Evolutionary conservation across 2,888 invertebrate species (phyloP).

Genomic region (Ormyrus rosae): DNA sequence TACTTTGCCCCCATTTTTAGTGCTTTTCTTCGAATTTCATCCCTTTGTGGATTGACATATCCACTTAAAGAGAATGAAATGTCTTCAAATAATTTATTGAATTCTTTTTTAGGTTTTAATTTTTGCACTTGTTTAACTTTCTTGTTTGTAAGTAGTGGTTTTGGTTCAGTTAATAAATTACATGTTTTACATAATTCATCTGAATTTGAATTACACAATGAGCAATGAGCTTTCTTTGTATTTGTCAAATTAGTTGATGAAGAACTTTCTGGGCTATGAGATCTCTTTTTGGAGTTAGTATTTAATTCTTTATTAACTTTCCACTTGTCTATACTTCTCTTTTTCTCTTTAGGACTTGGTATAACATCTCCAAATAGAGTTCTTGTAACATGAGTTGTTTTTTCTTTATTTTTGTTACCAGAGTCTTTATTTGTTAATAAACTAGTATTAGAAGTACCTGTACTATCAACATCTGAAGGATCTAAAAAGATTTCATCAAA

Average conservation of each 20-base stretch:
- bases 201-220: slow-evolving; percentile 58
- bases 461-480: not conserved
- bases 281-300: slow-evolving; percentile 57
- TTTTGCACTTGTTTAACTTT: slow-evolving; percentile 23
- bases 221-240: slow-evolving; percentile 60
- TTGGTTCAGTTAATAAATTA: slow-evolving; percentile 59
- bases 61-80: slow-evolving; percentile 71
- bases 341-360: slow-evolving; percentile 51
- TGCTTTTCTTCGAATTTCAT: slow-evolving; percentile 70
- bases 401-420: slow-evolving; percentile 44
- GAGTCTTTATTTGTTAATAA: slow-evolving; percentile 6
- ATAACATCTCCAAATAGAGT: slow-evolving; percentile 70
- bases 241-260: slow-evolving; percentile 23
- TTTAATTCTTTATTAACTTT: slow-evolving; percentile 33
- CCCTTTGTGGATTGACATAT: slow-evolving; percentile 72
- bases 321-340: slow-evolving; percentile 35
- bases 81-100: slow-evolving; percentile 67
- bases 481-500: slow-evolving; percentile 25
- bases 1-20: slow-evolving; percentile 72
- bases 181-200: slow-evolving; percentile 67
- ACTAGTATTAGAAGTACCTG: not conserved
- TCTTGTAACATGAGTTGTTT: slow-evolving; percentile 51
- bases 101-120: slow-evolving; percentile 60
- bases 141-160: slow-evolving; percentile 5
- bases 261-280: slow-evolving; percentile 48